Conservation (phyloP, 2,888 invertebrate species). For the Microplitis manilae region DNA sequence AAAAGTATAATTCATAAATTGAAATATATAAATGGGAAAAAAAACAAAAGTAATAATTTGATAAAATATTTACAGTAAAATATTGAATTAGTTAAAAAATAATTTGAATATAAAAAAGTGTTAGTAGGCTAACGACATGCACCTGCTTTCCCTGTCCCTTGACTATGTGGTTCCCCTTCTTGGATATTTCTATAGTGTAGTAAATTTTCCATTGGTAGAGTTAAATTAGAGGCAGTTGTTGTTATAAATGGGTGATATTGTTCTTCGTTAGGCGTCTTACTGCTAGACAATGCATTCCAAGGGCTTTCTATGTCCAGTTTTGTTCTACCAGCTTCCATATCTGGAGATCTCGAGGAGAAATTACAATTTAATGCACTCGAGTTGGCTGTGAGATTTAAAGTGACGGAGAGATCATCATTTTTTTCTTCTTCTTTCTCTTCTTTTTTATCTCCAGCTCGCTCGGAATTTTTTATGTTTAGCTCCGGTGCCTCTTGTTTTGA, state of each 20-base stretch:
- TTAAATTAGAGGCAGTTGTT: slow-evolving; percentile 38
- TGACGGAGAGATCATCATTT: slow-evolving; percentile 47
- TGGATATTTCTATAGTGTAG: slow-evolving; percentile 25
- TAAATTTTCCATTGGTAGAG: slow-evolving; percentile 41
- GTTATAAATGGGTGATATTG: slow-evolving; percentile 45
- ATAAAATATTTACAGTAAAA: slow-evolving; percentile 9
- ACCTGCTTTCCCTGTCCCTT: slow-evolving; percentile 57
- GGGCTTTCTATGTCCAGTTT: slow-evolving; percentile 16
- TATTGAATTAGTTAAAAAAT: background rate
- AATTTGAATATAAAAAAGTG: slow-evolving; percentile 36
- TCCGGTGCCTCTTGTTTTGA: background rate
- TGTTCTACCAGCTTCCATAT: slow-evolving; percentile 13
- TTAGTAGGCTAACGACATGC: slow-evolving; percentile 62
- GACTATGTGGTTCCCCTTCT: slow-evolving; percentile 42
- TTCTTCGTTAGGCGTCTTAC: slow-evolving; percentile 26
- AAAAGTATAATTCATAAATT: background rate
- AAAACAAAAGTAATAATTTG: background rate
- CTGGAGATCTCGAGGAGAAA: slow-evolving; percentile 40
- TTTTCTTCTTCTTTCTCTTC: slow-evolving; percentile 36
- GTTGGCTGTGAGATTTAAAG: slow-evolving; percentile 32
- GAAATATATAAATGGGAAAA: background rate
- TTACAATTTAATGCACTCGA: slow-evolving; percentile 62
- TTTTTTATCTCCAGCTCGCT: slow-evolving; percentile 42
- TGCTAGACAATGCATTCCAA: slow-evolving; percentile 16
- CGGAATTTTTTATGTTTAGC: background rate